A percentile compares a stretch with the other conserved stretches of the same genome.
Evolutionary conservation across 2,113 vertebrate genomes (phyloP).

Genomic region (Platysteira castanea): DNA sequence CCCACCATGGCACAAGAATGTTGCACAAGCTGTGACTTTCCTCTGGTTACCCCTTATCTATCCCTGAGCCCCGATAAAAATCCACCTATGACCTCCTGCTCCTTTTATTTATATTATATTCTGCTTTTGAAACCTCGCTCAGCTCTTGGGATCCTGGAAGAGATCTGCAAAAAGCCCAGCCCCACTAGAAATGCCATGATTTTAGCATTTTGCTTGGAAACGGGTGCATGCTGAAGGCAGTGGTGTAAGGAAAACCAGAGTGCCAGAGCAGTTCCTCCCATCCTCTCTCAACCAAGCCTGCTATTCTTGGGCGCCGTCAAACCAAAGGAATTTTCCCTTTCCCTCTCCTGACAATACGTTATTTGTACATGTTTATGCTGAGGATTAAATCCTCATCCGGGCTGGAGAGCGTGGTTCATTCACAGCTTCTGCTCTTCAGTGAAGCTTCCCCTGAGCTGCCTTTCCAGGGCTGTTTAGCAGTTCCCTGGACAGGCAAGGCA

Average conservation of each 20-base stretch:
- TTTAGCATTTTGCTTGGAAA: background rate
- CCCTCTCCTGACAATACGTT: background rate
- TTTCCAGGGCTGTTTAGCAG: background rate
- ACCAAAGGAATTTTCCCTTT: background rate
- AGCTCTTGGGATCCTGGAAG: background rate
- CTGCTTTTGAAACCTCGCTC: background rate
- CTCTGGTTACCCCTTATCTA: background rate
- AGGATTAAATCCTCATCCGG: conserved; percentile 35
- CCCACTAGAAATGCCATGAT: background rate
- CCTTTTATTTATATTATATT: background rate
- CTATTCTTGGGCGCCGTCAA: background rate
- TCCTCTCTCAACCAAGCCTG: background rate
- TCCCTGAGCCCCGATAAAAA: background rate
- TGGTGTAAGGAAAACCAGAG: background rate
- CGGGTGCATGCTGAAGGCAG: background rate
- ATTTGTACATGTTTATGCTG: conserved; percentile 26
- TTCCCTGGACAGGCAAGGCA: conserved; percentile 7
- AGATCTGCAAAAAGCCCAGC: background rate
- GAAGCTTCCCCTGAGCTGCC: background rate
- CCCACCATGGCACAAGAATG: background rate
- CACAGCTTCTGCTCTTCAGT: background rate
- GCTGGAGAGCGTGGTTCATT: background rate
- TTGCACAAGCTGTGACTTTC: background rate
- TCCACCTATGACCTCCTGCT: background rate
- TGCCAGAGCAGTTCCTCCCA: background rate